Percentiles rank a stretch among this genome's conserved stretches.
phyloP scores from a whole-genome alignment of 2,888 invertebrate genomes.

The Iselma pallidipennis region DNA sequence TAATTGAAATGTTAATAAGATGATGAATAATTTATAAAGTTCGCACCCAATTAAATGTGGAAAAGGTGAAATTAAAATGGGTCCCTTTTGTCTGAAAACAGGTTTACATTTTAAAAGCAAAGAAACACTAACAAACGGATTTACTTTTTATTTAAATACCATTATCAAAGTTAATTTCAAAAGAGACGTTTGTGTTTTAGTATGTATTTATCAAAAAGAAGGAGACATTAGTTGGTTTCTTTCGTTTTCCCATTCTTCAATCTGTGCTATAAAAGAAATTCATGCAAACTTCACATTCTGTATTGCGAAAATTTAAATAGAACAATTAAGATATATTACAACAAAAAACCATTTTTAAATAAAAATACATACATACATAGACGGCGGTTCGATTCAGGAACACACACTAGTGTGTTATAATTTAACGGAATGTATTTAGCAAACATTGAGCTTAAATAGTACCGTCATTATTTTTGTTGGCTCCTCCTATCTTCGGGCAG shows the following conservation, averaged over 20 bases:
- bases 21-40: constrained; percentile 34
- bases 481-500: constrained; percentile 33
- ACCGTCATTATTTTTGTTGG: constrained; percentile 33
- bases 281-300: background rate
- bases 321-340: background rate
- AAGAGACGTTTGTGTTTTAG: background rate
- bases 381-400: constrained; percentile 11
- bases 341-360: background rate
- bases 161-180: constrained; percentile 12
- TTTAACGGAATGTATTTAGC: constrained; percentile 27
- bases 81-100: constrained; percentile 24
- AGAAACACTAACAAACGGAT: constrained; percentile 26
- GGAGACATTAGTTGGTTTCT: no score
- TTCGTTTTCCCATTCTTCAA: constrained; percentile 3
- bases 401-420: no score
- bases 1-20: constrained; percentile 29
- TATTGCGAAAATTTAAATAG: background rate
- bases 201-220: background rate
- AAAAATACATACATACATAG: no score
- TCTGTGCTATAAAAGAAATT: constrained; percentile 4
- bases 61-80: constrained; percentile 35
- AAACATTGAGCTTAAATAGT: constrained; percentile 27
- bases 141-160: constrained; percentile 16
- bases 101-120: constrained; percentile 25
- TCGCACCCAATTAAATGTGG: constrained; percentile 32